Evolutionary conservation across 2,113 vertebrate genomes (phyloP).

Genomic region (Bambusicola thoracicus): DNA sequence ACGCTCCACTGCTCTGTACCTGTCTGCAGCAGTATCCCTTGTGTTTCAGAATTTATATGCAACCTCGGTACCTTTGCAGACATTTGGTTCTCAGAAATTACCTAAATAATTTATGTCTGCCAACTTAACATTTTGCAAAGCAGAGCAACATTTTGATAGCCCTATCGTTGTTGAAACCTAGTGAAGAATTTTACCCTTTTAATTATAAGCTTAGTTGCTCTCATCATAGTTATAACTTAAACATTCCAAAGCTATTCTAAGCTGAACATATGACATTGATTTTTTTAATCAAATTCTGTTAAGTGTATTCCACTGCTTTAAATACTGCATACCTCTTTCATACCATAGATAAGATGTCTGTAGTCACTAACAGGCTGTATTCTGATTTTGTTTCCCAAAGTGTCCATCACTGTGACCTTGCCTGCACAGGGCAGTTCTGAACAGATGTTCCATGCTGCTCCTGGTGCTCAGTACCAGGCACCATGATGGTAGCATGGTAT

Average conservation of each 20-base stretch:
- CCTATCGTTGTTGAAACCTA: neutral
- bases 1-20: neutral
- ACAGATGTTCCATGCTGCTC: neutral
- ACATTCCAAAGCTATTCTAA: neutral
- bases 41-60: conserved; percentile 19
- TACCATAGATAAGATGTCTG: neutral
- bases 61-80: neutral
- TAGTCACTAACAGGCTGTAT: neutral
- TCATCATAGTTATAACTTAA: neutral
- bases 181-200: neutral
- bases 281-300: neutral
- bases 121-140: conserved; percentile 38
- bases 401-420: neutral
- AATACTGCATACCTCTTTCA: neutral
- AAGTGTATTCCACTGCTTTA: neutral
- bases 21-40: conserved; percentile 9
- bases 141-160: conserved; percentile 27
- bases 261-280: neutral
- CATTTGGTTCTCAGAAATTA: conserved; percentile 30
- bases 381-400: neutral
- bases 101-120: conserved; percentile 24
- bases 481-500: neutral
- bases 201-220: neutral
- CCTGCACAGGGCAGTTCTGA: neutral
- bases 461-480: neutral